phyloP scores from a whole-genome alignment of 2,113 vertebrate genomes.

The Mixornis gularis region DNA sequence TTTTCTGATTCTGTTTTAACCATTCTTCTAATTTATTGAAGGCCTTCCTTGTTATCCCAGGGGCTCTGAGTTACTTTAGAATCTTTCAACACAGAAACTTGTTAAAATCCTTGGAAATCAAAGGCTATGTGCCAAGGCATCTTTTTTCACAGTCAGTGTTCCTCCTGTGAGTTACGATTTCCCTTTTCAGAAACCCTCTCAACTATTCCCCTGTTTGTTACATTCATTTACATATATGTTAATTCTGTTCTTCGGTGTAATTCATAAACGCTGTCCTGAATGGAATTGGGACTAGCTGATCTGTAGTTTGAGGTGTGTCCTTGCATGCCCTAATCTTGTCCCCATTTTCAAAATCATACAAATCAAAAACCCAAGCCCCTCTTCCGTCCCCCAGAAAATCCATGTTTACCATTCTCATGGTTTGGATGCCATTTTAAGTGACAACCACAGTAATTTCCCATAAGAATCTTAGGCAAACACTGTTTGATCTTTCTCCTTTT shows the following conservation, averaged over 20 bases:
- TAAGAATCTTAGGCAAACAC: neutral
- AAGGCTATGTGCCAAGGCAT: neutral
- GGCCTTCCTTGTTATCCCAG: neutral
- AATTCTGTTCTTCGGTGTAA: neutral
- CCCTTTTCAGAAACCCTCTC: neutral
- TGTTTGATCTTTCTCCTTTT: neutral
- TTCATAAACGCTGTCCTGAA: neutral
- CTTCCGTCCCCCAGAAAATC: neutral
- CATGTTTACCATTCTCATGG: neutral
- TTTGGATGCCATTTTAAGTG: neutral
- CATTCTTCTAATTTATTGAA: neutral
- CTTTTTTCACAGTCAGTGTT: neutral
- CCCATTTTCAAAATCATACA: neutral
- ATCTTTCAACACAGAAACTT: neutral
- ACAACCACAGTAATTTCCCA: neutral
- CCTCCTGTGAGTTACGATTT: neutral
- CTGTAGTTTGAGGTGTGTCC: neutral
- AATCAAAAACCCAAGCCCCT: accelerated
- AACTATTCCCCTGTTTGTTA: neutral
- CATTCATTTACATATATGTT: neutral
- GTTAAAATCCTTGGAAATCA: neutral
- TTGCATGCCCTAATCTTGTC: neutral
- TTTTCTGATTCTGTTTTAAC: neutral
- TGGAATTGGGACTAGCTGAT: neutral
- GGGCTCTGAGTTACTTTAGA: neutral